Evolutionary conservation across 2,113 vertebrate species (phyloP), one percentile per base, ranked within the genome.

Genomic region (Thinocorus orbignyianus): DNA sequence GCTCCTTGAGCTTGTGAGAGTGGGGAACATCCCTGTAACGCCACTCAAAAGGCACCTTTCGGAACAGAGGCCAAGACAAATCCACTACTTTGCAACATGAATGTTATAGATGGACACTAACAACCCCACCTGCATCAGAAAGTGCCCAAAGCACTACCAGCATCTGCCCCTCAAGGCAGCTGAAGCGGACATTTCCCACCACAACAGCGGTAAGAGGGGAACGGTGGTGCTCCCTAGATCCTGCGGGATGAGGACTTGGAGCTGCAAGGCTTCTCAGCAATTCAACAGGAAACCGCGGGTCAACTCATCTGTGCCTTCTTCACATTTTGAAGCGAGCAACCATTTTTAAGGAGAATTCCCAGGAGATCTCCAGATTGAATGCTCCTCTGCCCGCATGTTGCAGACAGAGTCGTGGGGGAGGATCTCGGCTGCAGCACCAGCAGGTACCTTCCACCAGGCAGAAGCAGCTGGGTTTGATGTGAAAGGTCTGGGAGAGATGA

Each of bases 261-360:
- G 35, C 35, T 7, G 6, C 44, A 33, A 44, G 18, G 24, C 30
- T 46, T n/a, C 52, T 51, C 52, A 30, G 24, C 48, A 26, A 30
- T 37, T 65, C 30, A 55, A 17, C 2, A 0, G 1, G 9, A 28
- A 31, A 8, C 48, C 1, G 0, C 3, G 2, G 37, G 33, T 10
- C 58, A 49, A 42, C 8, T 51, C 7, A 1, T n/a, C 60, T 68
- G 35, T 26, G 23, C 15, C 31, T 41, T 54, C 48, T 22, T 20
- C 5, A 2, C 31, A 19, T 31, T 37, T 64, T 49, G 17, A 31
- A 57, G 20, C 0, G 3, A 48, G n/a, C 39, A 69, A 23, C 5
- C 7, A 17, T 11, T 54, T 55, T 74, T 39, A 52, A 52, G 17
- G 39, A 81, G 35, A 66, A 61, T 14, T 26, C 31, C 49, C n/a